These are phyloP conservation scores for Serranus cabrilla DNA, from an alignment of 2,797 vertebrate genomes.

Conservation along the genomic window DNA sequence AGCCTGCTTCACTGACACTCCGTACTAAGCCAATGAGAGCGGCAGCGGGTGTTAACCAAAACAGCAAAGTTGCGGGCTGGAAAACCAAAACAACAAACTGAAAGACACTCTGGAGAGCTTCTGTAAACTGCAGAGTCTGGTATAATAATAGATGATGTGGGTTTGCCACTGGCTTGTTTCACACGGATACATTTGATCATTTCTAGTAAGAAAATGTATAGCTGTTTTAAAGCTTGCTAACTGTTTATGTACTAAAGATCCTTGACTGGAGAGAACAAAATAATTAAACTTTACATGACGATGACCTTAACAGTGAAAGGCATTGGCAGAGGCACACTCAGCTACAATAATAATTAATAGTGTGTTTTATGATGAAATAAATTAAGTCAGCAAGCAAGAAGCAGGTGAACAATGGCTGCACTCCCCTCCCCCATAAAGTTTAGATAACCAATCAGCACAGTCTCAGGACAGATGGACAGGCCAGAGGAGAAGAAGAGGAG, in stretches of 20 bases:
- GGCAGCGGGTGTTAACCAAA: not conserved
- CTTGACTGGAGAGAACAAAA: not conserved
- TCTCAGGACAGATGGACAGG: constrained; percentile 63
- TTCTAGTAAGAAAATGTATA: not conserved
- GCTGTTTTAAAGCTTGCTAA: not conserved
- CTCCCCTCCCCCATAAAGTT: constrained; percentile 41
- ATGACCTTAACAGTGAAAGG: not conserved
- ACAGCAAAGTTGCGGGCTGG: not conserved
- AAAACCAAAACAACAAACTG: not conserved
- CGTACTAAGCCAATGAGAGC: too few relatives aligned
- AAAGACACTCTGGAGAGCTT: not conserved
- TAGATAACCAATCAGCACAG: constrained; percentile 45
- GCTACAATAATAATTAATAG: not conserved
- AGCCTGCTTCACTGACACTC: too few relatives aligned
- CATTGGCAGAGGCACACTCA: not conserved
- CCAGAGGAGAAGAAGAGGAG: constrained; percentile 36
- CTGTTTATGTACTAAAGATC: not conserved
- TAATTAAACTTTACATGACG: not conserved
- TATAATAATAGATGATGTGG: not conserved
- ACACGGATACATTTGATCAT: not conserved
- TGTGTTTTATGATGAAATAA: constrained; percentile 5
- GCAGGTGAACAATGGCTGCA: constrained; percentile 33
- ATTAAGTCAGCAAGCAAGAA: constrained; percentile 23
- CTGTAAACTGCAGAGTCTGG: not conserved
- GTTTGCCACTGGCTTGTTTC: not conserved